Evolutionary conservation across 2,888 invertebrate genomes (phyloP).

Genomic region (Lepidocyrtinus sp.): DNA sequence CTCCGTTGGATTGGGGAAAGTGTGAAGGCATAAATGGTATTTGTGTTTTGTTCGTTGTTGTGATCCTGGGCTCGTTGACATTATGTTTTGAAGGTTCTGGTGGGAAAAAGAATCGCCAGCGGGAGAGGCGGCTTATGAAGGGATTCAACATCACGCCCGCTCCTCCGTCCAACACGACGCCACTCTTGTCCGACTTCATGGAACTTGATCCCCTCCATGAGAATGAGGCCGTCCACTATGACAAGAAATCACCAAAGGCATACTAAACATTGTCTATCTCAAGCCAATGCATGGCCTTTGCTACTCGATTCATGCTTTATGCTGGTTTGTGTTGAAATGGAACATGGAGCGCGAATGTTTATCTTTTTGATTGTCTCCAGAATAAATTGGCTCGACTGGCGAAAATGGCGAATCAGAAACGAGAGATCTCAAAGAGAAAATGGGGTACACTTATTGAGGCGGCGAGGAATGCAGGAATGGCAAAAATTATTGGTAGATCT

Average conservation of each 20-base stretch:
- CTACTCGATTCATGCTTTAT: slow-evolving; percentile 11
- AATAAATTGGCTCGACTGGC: slow-evolving; percentile 71
- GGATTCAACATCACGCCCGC: slow-evolving; percentile 90
- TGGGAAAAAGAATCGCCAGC: slow-evolving; percentile 94
- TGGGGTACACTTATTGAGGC: slow-evolving; percentile 85
- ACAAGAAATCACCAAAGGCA: slow-evolving; percentile 70
- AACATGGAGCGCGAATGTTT: slow-evolving; percentile 1
- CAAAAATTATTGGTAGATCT: slow-evolving; percentile 83
- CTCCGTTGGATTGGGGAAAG: not conserved
- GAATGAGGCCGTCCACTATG: slow-evolving; percentile 69
- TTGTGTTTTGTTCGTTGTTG: not conserved
- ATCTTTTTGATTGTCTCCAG: slow-evolving; percentile 28
- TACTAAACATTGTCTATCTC: not conserved
- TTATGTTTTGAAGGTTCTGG: slow-evolving; percentile 79
- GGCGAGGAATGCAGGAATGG: slow-evolving; percentile 83
- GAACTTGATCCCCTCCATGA: slow-evolving; percentile 68
- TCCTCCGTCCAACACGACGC: slow-evolving; percentile 74
- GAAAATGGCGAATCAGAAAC: slow-evolving; percentile 71
- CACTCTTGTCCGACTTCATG: slow-evolving; percentile 71
- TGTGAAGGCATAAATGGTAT: slow-evolving; percentile 1
- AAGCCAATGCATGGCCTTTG: slow-evolving; percentile 6
- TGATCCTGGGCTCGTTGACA: not conserved
- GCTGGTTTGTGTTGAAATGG: slow-evolving; percentile 1
- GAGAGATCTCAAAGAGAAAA: slow-evolving; percentile 71
- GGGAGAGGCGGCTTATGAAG: slow-evolving; percentile 93